phyloP scores from a whole-genome alignment of 2,797 vertebrate species.

The Carapus acus region DNA sequence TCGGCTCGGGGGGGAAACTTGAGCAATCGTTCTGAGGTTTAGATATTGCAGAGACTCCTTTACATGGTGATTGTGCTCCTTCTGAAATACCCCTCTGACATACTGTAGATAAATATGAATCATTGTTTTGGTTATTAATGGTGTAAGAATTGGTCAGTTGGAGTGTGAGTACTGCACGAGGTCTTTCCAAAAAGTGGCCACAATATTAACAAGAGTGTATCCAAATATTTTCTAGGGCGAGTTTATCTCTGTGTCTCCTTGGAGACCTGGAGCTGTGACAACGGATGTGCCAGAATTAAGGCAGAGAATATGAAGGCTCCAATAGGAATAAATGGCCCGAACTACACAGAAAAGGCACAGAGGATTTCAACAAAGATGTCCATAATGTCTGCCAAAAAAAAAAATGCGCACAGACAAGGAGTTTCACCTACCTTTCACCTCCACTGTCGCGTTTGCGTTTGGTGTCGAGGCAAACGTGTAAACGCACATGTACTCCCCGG shows the following conservation, averaged over 20 bases:
- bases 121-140: no score
- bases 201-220: conserved; percentile 42
- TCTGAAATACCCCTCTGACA: no score
- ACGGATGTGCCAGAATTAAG: conserved; percentile 8
- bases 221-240: conserved; percentile 42
- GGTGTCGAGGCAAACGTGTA: conserved; percentile 85
- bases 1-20: conserved; percentile 58
- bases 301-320: no score
- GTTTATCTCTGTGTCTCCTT: conserved; percentile 19
- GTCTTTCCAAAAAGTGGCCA: conserved; percentile 61
- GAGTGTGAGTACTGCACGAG: no score
- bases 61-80: no score
- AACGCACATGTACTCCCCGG: conserved; percentile 95
- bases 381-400: not conserved
- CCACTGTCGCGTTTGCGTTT: conserved; percentile 90
- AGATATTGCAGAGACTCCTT: no score
- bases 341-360: not conserved
- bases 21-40: conserved; percentile 33
- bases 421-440: conserved; percentile 97
- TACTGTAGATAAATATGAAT: no score
- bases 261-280: conserved; percentile 21
- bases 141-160: no score
- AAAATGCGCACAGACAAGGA: not conserved
- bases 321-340: not conserved
- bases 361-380: no score